These are phyloP conservation scores for Cephus cinctus DNA, from an alignment of 1,140 invertebrate genomes.

Conservation along the genomic window DNA sequence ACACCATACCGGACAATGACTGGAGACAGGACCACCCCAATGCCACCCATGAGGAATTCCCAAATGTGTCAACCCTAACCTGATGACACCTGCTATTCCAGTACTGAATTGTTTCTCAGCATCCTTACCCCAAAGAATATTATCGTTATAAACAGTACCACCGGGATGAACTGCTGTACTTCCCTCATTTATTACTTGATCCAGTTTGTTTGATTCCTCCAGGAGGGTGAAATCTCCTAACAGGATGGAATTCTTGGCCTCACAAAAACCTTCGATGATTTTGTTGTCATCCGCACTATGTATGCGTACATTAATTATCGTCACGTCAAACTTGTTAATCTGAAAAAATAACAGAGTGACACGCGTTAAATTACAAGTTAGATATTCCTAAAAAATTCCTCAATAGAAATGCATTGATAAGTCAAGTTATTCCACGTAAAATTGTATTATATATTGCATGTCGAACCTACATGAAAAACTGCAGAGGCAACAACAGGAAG, in stretches of 20 bases:
- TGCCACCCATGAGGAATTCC: constrained; percentile 79
- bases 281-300: constrained; percentile 20
- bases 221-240: constrained; percentile 23
- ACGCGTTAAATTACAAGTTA: background rate
- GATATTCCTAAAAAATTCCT: background rate
- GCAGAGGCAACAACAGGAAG: constrained; percentile 22
- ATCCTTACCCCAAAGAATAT: constrained; percentile 28
- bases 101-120: constrained; percentile 27
- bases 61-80: constrained; percentile 69
- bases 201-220: constrained; percentile 9
- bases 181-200: constrained; percentile 14
- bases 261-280: constrained; percentile 21
- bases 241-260: constrained; percentile 23
- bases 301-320: constrained; percentile 23
- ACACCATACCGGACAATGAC: constrained; percentile 72
- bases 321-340: constrained; percentile 24
- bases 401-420: background rate
- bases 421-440: too few relatives aligned
- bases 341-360: constrained; percentile 12
- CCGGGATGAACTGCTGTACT: constrained; percentile 22
- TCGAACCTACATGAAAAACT: constrained; percentile 25
- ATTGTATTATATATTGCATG: too few relatives aligned
- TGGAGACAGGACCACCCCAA: constrained; percentile 74
- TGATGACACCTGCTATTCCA: constrained; percentile 65
- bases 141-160: constrained; percentile 26